Base-by-base conservation (phyloP, 2,797 vertebrate genomes). In the Podargus strigoides region DNA sequence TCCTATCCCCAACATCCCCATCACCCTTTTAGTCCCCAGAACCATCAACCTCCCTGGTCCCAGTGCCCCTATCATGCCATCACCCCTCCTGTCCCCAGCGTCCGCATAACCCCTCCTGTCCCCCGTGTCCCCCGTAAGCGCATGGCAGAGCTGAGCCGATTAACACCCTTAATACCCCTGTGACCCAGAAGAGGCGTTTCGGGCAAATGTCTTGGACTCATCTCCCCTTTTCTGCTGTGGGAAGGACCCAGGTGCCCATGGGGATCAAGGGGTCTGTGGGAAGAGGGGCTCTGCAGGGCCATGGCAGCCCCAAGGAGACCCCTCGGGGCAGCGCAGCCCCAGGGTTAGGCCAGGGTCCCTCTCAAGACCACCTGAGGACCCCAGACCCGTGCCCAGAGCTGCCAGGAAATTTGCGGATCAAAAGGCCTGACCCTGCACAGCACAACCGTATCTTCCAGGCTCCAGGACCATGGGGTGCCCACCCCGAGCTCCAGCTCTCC, bases 141-240 rank as follows among this genome's bases (percentile, higher is more conserved):
- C 2, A 6, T 2, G 0, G 49, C 82, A 55, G 70, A 42, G 50
- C 39, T 90, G 93, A 96, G 85, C 89, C 3, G 93, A 94, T 96
- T 96, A 79, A 19, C 3, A 68, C 79, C 74, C 60, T 90, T 96
- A 97, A 96, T 96, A 59, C 83, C 21, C 14, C 41, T 17, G 4
- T 77, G 85, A 73, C 95, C 95, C 93, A 95, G 95, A 96, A 92
- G 52, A 70, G 81, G 62, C 5, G 1, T 24, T 77, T 58, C 76
- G 89, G 69, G 47, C 75, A 58, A 83, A 77, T 3, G 3, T 32
- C 44, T 44, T 12, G 0, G 3, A 22, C 13, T 20, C 14, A 2
- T 68, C 79, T 62, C 58, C 36, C 16, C 7, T 19, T 37, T 10
- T 16, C 14, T 0, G 0, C 74, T 28, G 47, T 0, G 0, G 23